Evolutionary conservation across 2,113 vertebrate genomes (phyloP), one percentile per base, ranked within the genome.

Genomic region (Todiramphus saurophagus): DNA sequence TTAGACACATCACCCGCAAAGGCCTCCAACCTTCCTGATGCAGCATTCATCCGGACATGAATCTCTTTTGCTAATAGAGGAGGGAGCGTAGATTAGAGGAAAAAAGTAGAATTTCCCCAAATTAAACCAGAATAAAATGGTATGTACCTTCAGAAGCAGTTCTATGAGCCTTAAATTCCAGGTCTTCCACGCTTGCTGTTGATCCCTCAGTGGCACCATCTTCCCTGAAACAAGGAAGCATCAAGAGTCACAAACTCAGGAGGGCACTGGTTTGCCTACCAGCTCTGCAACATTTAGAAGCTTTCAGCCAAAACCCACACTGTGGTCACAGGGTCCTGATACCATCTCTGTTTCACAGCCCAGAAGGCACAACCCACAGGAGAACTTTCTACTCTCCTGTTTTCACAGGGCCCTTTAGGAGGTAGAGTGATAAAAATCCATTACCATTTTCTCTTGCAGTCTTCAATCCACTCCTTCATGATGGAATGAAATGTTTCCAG

Each of bases 391-490:
- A 8, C 5, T 17, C 9, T 48, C 33, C 24, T 48, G 8, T n/a
- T 78, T 81, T 46, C 62, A 81, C 14, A 33, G 25, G 18, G 50
- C 4, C 3, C 16, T 44, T 66, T 27, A 33, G 0, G 9, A 86
- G 10, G 50, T 2, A 58, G 20, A 53, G 24, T 43, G 23, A 76
- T 3, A 55, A 81, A 82, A 58, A 56, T 31, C 35, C 9, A 30
- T 93, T 98, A 99, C 99, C 98, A 67, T 78, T 98, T 98, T 66
- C 96, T 98, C 77, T 98, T 97, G 50, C 97, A 97, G 95, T 98
- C 98, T 25, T 99, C 98, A 5, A 98, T 98, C 99, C 99, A 99
- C 94, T 99, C 98, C 92, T 95, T 99, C 98, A 99, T 98, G 87
- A 98, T 58, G 1, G 98, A 97, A 1, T 98, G 98, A 39, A 99